These are phyloP conservation scores for Metacarcinus magister DNA, from an alignment of 2,888 invertebrate species.

Conservation along the genomic window DNA sequence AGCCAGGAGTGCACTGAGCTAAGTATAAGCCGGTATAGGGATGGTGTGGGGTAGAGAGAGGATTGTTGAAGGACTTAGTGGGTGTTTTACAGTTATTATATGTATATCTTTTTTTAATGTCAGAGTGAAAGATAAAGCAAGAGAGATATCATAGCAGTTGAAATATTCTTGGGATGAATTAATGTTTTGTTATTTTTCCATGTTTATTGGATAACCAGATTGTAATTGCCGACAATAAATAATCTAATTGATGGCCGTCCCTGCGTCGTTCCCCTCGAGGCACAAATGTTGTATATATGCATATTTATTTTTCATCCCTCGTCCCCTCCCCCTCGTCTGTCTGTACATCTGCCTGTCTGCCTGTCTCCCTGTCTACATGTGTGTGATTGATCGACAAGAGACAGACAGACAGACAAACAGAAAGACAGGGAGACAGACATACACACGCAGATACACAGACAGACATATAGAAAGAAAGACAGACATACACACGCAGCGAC, in stretches of 20 bases:
- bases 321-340: neutral
- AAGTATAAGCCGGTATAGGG: too few relatives aligned
- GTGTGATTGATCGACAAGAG: neutral
- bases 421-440: neutral
- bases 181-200: neutral
- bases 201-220: slow-evolving; percentile 26
- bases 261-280: neutral
- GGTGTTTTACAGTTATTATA: too few relatives aligned
- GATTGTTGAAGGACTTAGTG: too few relatives aligned
- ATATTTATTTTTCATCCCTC: neutral
- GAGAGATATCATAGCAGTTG: neutral
- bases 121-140: neutral
- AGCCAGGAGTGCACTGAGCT: too few relatives aligned
- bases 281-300: neutral
- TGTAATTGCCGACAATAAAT: neutral
- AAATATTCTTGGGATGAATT: slow-evolving; percentile 13
- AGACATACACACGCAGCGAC: neutral
- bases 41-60: too few relatives aligned
- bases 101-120: neutral
- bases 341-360: neutral
- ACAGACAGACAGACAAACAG: neutral
- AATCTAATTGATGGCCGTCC: neutral
- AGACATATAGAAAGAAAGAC: neutral
- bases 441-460: neutral
- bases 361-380: neutral